Evolutionary conservation across 2,888 invertebrate species (phyloP), one percentile per base, ranked within the genome.

Genomic region (Oscheius sp.): DNA sequence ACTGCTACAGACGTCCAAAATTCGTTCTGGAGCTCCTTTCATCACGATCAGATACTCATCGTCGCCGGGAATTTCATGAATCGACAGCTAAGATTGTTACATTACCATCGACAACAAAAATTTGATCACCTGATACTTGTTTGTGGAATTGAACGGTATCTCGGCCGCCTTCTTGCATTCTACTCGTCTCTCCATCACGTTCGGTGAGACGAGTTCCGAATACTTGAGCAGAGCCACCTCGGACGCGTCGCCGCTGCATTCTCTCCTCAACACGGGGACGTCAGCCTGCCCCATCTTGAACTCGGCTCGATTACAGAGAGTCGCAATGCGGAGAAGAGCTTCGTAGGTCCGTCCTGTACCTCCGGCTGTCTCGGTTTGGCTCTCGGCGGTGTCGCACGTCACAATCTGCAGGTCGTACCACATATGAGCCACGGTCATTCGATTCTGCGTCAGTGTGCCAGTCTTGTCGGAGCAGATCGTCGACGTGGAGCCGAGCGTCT

Each of bases 351-450:
- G 74, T 73, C 82, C 80, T 47, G 70, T 71, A 68, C 76, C 77
- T 75, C 78, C 79, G 37, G 73, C 70, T 33, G 59, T 70, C 51
- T 7, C 51, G 11, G 95, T 95, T 91, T 98, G 97, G 92, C 97
- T 96, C 91, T 99, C 98, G 88, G 96, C 96, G 83, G 98, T 98
- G 90, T 99, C 98, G 79, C 97, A 96, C 90, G 97, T 98, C 89
- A 96, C 95, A 91, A 99, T 98, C 91, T 95, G 94, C 91, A 96
- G 95, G 90, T 98, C 97, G 55, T 74, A 74, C 84, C 84, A 83
- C 80, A 82, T 96, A 91, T 98, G 98, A 84, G 97, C 96, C 73
- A 98, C 97, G 35, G 98, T 98, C 98, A 98, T 98, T 89, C 98
- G 97, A 92, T 99, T 99, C 91, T 93, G 93, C 0, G 93, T 93